These are phyloP conservation scores for Todiramphus saurophagus DNA, from an alignment of 2,113 vertebrate species.

Conservation along the genomic window DNA sequence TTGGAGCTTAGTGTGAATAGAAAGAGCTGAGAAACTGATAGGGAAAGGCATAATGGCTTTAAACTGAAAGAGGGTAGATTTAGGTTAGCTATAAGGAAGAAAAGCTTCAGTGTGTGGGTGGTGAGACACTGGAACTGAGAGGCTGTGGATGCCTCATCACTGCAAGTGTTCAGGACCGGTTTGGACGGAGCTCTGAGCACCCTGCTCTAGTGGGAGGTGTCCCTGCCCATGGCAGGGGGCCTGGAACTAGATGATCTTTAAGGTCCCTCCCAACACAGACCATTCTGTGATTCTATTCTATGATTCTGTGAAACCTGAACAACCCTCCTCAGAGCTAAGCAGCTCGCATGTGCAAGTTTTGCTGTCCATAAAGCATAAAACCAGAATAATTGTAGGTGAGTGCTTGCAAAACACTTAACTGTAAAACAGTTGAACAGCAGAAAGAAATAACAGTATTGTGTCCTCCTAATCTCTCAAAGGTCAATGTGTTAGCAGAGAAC, in stretches of 20 bases:
- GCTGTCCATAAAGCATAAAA: background rate
- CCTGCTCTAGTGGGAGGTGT: background rate
- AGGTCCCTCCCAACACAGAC: background rate
- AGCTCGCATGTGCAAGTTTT: background rate
- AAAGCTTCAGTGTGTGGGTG: background rate
- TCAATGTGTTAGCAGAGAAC: background rate
- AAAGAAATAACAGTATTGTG: background rate
- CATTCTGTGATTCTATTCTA: background rate
- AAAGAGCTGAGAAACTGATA: background rate
- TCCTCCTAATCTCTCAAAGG: background rate
- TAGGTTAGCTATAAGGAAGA: background rate
- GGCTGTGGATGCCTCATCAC: background rate
- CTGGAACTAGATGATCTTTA: fast-evolving
- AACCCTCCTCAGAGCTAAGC: background rate
- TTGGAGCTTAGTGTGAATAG: background rate
- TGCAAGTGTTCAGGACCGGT: background rate
- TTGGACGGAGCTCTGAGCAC: fast-evolving
- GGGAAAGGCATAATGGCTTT: background rate
- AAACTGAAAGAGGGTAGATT: background rate
- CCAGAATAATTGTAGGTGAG: background rate
- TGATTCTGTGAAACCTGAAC: background rate
- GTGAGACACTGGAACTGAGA: background rate
- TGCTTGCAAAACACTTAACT: background rate
- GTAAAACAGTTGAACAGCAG: background rate
- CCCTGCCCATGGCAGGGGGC: background rate